Percentiles rank a stretch among this genome's conserved stretches.
phyloP scores from a whole-genome alignment of 2,888 invertebrate genomes.

The Erebia palarica region DNA sequence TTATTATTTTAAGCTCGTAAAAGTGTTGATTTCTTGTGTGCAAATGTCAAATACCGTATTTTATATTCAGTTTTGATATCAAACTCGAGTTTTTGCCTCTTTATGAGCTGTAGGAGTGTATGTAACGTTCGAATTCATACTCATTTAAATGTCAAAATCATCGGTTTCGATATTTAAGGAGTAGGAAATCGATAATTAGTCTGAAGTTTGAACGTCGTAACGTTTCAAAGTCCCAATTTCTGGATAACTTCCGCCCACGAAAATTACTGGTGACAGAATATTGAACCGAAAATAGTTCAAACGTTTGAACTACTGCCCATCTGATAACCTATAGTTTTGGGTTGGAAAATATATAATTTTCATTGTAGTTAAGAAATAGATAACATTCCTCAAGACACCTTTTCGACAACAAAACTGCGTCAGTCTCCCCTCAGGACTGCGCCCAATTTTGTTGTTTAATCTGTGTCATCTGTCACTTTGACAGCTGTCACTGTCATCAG shows the following conservation, averaged over 20 bases:
- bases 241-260: neutral
- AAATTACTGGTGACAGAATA: slow-evolving; percentile 1
- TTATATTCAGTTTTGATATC: neutral
- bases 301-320: neutral
- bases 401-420: neutral
- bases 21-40: neutral
- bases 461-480: slow-evolving; percentile 20
- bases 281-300: neutral
- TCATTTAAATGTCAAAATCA: slow-evolving; percentile 1
- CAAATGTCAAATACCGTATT: neutral
- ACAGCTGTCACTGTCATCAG: slow-evolving; percentile 15
- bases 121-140: neutral
- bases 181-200: neutral
- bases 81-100: neutral
- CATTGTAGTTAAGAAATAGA: neutral
- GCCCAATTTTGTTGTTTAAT: slow-evolving; percentile 25
- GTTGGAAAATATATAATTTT: slow-evolving; percentile 5
- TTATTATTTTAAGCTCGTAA: neutral
- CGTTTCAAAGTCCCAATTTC: neutral
- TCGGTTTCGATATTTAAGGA: slow-evolving; percentile 2
- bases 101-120: neutral
- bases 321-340: neutral
- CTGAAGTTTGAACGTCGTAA: neutral
- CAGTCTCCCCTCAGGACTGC: slow-evolving; percentile 24
- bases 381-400: slow-evolving; percentile 11